These are phyloP conservation scores for Telmatherina bonti DNA, from an alignment of 2,797 vertebrate genomes.

Conservation along the genomic window DNA sequence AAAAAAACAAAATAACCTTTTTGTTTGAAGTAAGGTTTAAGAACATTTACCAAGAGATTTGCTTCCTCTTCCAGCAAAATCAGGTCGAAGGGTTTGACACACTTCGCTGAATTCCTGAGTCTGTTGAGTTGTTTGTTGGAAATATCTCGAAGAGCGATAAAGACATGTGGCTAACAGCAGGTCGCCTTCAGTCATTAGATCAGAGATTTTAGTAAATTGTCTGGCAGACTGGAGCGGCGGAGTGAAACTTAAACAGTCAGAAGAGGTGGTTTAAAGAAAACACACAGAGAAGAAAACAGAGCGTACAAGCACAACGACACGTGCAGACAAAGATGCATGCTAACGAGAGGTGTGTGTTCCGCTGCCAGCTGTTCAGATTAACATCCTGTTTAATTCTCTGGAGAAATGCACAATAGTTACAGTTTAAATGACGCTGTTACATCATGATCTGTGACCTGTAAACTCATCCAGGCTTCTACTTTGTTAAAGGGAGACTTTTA, in stretches of 20 bases:
- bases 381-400: not conserved
- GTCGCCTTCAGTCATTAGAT: not conserved
- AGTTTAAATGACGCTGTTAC: not conserved
- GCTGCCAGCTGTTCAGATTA: not conserved
- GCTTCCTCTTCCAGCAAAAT: slow-evolving; percentile 7
- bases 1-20: not conserved
- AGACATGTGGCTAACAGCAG: not conserved
- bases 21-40: not conserved
- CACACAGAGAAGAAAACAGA: not conserved
- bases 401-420: not conserved
- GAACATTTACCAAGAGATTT: slow-evolving; percentile 4
- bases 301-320: not conserved
- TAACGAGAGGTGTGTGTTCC: not conserved
- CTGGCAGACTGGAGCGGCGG: not conserved
- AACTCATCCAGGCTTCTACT: not conserved
- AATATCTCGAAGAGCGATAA: not conserved
- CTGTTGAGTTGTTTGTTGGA: not conserved
- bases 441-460: not conserved
- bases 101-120: not conserved
- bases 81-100: slow-evolving; percentile 1
- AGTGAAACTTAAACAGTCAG: not conserved
- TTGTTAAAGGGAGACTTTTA: not conserved
- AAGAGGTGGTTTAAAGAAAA: slow-evolving; percentile 3
- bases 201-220: not conserved
- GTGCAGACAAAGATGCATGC: not conserved